Base-by-base conservation (phyloP, 2,797 vertebrate species). In the Rhabdomys pumilio region DNA sequence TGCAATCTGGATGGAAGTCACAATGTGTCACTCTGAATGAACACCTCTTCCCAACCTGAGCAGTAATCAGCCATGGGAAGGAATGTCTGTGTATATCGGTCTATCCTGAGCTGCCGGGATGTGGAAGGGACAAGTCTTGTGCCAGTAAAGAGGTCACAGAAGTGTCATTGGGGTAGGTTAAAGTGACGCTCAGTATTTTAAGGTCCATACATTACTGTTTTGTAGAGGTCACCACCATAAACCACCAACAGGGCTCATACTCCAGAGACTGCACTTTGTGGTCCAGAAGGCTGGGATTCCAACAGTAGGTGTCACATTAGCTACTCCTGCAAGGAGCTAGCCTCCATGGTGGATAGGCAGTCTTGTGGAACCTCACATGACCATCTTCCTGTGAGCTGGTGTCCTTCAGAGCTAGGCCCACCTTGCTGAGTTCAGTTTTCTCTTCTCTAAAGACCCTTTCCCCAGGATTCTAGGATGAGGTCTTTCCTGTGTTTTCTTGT, bases 401-500 rank as follows among this genome's bases (percentile, higher is more conserved):
- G 29, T n/a, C 41, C 14, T 5, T 22, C 1, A 2, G 67, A 61
- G 4, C 41, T 41, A 61, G 69, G 7, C 26, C 20, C 24, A 1
- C 13, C 15, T 26, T 0, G 0, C 38, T 1, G 14, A 17, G 34
- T 17, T 82, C 47, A 1, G 1, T 73, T 67, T 44, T 10, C 55
- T 14, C 17, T 5, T 34, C 57, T 65, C 13, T 61, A 5, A 53
- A 44, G 83, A 13, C 14, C 17, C 3, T 11, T 0, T 44, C 17
- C 31, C 44, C 26, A 26, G 47, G 44, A 69, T 9, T 19, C 19
- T 11, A 44, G 31, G 7, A 6, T 4, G 3, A 1, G 31, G 12
- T 1, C 47, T 8, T 14, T 69, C 3, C 8, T 1, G 0, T 3
- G 1, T 1, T 34, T n/a, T n/a, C 26, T 19, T 1, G 1, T 47